Percentiles rank a stretch among this genome's conserved stretches.
Evolutionary conservation across 2,888 invertebrate genomes (phyloP).

Genomic region (Cyrtodaria siliqua): DNA sequence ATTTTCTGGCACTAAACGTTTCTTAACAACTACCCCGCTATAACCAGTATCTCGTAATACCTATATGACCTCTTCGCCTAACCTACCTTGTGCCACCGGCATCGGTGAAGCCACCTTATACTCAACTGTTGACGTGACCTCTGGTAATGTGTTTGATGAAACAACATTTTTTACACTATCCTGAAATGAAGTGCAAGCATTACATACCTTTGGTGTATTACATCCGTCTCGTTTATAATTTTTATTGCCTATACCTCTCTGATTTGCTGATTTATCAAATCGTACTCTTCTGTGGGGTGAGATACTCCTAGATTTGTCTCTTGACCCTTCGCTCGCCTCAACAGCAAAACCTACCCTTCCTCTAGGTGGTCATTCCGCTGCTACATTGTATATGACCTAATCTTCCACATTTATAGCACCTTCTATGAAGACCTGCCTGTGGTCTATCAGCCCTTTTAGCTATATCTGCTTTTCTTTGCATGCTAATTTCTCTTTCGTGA

Average conservation of each 20-base stretch:
- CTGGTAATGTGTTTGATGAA: neutral
- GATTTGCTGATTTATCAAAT: too few species aligned
- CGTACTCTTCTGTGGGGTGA: too few species aligned
- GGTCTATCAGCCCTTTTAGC: neutral
- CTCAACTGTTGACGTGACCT: neutral
- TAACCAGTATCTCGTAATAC: slow-evolving; percentile 49
- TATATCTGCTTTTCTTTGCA: neutral
- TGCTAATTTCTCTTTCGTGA: neutral
- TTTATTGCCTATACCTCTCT: too few species aligned
- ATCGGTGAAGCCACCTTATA: neutral
- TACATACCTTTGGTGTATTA: slow-evolving; percentile 5
- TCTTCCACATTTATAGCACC: slow-evolving; percentile 13
- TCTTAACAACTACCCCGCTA: slow-evolving; percentile 38
- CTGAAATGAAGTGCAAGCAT: neutral
- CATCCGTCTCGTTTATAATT: too few species aligned
- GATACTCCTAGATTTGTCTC: too few species aligned
- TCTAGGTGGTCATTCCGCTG: too few species aligned
- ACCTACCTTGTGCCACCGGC: slow-evolving; percentile 22
- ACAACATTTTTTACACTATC: neutral
- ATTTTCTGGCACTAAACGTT: slow-evolving; percentile 17
- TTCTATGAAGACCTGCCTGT: too few species aligned
- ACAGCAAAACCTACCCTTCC: too few species aligned
- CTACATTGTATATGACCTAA: too few species aligned
- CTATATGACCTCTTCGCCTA: slow-evolving; percentile 6
- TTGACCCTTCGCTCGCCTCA: too few species aligned